phyloP scores from a whole-genome alignment of 2,113 vertebrate species.

The Rhinoderma darwinii region DNA sequence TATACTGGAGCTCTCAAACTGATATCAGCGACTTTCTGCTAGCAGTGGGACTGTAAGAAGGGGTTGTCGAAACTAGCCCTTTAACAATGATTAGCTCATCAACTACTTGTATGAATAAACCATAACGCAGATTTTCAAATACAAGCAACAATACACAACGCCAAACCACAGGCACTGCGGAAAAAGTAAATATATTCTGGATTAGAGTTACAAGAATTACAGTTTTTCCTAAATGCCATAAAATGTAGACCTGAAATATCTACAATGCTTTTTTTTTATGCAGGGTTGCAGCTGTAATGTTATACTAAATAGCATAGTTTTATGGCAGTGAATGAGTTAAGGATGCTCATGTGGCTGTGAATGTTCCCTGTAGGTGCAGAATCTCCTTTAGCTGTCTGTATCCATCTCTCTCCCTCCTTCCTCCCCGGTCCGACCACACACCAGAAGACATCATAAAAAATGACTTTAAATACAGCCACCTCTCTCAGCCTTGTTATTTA shows the following conservation, averaged over 20 bases:
- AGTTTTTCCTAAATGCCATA: neutral
- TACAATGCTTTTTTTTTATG: neutral
- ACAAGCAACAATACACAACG: neutral
- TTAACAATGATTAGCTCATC: neutral
- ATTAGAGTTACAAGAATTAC: neutral
- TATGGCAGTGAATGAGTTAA: neutral
- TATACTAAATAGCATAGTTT: neutral
- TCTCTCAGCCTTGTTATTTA: slow-evolving; percentile 52
- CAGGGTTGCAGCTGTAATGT: neutral
- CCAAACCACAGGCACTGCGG: neutral
- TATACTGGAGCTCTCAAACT: neutral
- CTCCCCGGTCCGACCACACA: slow-evolving; percentile 49
- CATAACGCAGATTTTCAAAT: neutral
- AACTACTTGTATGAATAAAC: neutral
- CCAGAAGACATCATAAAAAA: slow-evolving; percentile 56
- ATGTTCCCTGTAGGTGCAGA: slow-evolving; percentile 43
- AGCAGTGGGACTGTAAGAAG: neutral
- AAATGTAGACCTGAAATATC: neutral
- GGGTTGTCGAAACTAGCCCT: neutral
- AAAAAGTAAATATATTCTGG: neutral
- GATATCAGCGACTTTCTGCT: neutral
- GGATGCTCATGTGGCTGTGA: neutral
- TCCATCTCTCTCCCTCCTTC: slow-evolving; percentile 39
- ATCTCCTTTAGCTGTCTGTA: slow-evolving; percentile 22
- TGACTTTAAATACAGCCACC: slow-evolving; percentile 56